phyloP scores from a whole-genome alignment of 1,140 invertebrate genomes.

The Brachionus calyciflorus region DNA sequence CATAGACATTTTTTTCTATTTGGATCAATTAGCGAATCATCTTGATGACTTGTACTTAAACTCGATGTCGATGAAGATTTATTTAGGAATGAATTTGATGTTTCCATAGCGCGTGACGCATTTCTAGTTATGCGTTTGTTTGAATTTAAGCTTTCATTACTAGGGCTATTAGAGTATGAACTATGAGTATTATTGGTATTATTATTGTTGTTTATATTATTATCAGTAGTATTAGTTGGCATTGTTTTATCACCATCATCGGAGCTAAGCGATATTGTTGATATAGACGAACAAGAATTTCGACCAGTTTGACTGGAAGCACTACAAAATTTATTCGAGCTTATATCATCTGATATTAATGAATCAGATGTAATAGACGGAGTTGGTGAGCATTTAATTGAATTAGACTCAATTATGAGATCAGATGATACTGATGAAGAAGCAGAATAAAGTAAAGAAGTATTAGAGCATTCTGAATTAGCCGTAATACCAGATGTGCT shows the following conservation, averaged over 20 bases:
- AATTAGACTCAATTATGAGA: not conserved
- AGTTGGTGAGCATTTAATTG: slow-evolving; percentile 2
- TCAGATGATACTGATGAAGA: not conserved
- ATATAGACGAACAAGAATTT: not conserved
- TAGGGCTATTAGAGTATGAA: slow-evolving; percentile 5
- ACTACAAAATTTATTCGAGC: not conserved
- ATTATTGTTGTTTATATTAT: too few species aligned
- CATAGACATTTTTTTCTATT: not conserved
- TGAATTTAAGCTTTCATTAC: slow-evolving; percentile 15
- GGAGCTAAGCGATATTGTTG: not conserved
- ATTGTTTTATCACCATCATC: not conserved
- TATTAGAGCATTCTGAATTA: not conserved
- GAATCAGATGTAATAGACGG: slow-evolving; percentile 11
- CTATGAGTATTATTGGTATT: too few species aligned
- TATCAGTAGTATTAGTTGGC: too few species aligned
- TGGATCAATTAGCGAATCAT: not conserved
- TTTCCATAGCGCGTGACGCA: not conserved
- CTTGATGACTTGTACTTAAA: not conserved
- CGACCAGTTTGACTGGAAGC: not conserved
- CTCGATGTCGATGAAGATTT: slow-evolving; percentile 11
- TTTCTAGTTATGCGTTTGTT: not conserved
- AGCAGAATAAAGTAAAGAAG: not conserved
- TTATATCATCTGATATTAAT: not conserved
- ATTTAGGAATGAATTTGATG: not conserved
- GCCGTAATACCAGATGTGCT: not conserved